Conservation (phyloP, 2,113 vertebrate species). For the Amblyornis subalaris region DNA sequence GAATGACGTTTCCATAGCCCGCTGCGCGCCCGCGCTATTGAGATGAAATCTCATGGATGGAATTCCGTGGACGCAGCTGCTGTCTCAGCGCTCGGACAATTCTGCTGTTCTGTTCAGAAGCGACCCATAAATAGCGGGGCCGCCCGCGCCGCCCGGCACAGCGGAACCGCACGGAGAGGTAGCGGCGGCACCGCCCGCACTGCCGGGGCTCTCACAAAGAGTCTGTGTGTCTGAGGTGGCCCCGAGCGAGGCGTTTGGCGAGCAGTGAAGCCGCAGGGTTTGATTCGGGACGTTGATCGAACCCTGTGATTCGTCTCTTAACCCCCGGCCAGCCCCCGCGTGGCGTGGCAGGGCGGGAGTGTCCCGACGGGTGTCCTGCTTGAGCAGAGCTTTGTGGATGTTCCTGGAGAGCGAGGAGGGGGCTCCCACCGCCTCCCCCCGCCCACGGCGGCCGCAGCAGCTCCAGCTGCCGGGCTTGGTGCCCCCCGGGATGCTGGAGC, state of each 20-base stretch:
- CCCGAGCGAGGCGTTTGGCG: neutral
- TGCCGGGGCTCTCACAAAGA: neutral
- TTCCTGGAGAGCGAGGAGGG: neutral
- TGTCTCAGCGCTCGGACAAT: conserved; percentile 80
- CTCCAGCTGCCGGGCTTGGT: neutral
- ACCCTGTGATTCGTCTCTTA: neutral
- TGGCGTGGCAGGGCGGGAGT: neutral
- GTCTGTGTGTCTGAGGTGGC: neutral
- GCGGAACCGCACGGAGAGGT: neutral
- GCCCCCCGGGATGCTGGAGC: neutral
- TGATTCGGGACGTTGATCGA: neutral
- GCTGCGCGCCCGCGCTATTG: conserved; percentile 69
- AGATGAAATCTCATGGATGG: conserved; percentile 72
- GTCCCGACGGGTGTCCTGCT: neutral
- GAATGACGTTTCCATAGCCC: neutral
- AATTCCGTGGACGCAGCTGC: conserved; percentile 82
- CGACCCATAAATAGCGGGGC: conserved; percentile 80
- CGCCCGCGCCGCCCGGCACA: neutral
- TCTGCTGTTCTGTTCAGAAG: conserved; percentile 84
- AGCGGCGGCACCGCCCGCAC: neutral
- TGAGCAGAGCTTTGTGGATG: neutral
- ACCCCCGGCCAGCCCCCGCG: rapidly evolving
- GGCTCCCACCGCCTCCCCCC: rapidly evolving
- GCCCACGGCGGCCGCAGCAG: rapidly evolving
- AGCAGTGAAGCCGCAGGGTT: neutral